Base-by-base conservation (phyloP, 2,113 vertebrate genomes). In the Silurus asotus region DNA sequence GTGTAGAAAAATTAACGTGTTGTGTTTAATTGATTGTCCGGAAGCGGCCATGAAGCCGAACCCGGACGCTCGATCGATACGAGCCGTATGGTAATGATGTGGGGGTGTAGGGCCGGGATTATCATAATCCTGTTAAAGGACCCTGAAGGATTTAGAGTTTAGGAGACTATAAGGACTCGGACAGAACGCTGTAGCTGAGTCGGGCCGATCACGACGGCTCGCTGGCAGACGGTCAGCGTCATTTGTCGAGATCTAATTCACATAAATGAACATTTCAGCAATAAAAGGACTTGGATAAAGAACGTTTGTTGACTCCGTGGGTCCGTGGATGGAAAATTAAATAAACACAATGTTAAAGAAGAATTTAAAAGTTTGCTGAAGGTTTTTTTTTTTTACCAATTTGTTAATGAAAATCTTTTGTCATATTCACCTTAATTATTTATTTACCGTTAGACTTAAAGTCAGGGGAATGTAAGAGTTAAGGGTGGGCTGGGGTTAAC, bases 1-100 rank as follows among this genome's bases (percentile, higher is more conserved):
- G 88, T 93, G 91, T 79, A 74, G 78, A 19, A 62, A 85, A 91
- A 93, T 89, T 81, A 92, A 92, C 91, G 93, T 86, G 92, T 91
- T 93, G 93, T 92, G 91, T 88, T 88, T 90, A 91, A 94, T 94
- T 92, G 93, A 94, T 92, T 92, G 92, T 87, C 76, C 93, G 89
- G 94, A 91, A 90, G 89, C 87, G 69, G 90, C 91, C 90, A 90
- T 53, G 87, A 86, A 58, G 93, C 79, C 79, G 90, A 89, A 82
- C 89, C 90, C 92, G 88, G 88, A 88, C 84, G 90, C 91, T 90
- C 91, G 92, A 93, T 95, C 94, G 92, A 94, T 94, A 94, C 93
- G 87, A 92, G 88, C 91, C 90, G 93, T 93, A 93, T 91, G 87
- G 90, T 94, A 93, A 94, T 94, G 92, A 94, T 90, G 90, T 89